phyloP scores from a whole-genome alignment of 2,888 invertebrate species.

The Ornithoptera priamus region DNA sequence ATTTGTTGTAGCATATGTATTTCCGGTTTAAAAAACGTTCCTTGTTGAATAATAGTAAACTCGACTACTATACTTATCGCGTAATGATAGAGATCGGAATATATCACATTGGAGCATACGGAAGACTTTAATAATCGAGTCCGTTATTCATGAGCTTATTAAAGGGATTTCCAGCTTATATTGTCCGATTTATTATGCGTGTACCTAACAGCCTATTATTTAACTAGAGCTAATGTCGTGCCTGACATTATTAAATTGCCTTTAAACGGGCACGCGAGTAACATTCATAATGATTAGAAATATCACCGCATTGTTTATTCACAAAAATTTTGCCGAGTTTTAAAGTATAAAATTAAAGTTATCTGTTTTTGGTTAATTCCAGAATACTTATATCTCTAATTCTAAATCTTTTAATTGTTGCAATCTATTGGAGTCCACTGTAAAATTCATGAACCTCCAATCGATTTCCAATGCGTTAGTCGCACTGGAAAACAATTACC shows the following conservation, averaged over 20 bases:
- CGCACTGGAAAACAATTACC: no score
- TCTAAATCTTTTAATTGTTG: no score
- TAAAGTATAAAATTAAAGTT: not conserved
- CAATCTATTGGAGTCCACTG: no score
- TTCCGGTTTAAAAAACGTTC: no score
- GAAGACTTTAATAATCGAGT: constrained; percentile 27
- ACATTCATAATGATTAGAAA: constrained; percentile 28
- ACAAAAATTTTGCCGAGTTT: not conserved
- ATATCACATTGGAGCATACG: constrained; percentile 23
- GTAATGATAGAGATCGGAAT: constrained; percentile 22
- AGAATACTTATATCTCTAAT: no score
- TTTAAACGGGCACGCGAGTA: constrained; percentile 21
- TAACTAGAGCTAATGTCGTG: constrained; percentile 28
- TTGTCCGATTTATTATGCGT: constrained; percentile 29
- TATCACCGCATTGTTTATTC: constrained; percentile 7
- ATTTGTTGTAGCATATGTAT: no score
- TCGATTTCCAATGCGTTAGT: no score
- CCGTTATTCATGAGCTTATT: constrained; percentile 29
- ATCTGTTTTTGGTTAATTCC: not conserved
- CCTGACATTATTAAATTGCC: constrained; percentile 30
- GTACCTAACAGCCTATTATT: constrained; percentile 27
- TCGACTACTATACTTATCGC: not conserved
- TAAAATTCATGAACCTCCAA: no score
- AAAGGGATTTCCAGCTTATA: constrained; percentile 30
- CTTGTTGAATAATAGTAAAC: not conserved